These are phyloP conservation scores for Dromiciops gliroides DNA, from an alignment of 2,113 vertebrate species.

Conservation along the genomic window DNA sequence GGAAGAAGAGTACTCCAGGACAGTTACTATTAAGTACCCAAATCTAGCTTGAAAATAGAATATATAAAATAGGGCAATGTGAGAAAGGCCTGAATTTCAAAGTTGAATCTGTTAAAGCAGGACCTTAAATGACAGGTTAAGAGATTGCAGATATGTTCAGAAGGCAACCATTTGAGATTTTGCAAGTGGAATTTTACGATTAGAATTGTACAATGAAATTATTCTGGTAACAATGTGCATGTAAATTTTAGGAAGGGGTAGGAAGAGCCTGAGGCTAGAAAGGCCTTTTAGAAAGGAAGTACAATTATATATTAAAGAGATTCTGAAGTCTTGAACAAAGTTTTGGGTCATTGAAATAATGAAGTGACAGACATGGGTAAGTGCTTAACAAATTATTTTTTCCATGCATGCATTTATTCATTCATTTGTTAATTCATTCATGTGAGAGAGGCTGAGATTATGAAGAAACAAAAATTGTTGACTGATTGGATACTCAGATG, in stretches of 20 bases:
- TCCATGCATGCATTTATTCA: neutral
- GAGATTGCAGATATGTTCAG: neutral
- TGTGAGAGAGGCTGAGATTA: neutral
- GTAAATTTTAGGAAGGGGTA: neutral
- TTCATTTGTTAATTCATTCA: constrained; percentile 10
- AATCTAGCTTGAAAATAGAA: neutral
- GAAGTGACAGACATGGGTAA: neutral
- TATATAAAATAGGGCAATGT: neutral
- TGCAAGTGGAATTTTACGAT: neutral
- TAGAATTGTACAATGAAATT: neutral
- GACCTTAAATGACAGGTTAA: neutral
- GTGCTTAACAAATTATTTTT: neutral
- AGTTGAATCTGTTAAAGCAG: neutral
- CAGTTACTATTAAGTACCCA: neutral
- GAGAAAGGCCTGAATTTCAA: neutral
- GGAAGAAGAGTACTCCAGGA: neutral
- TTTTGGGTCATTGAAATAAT: neutral
- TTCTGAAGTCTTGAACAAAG: neutral
- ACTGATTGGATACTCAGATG: neutral
- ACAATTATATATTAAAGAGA: neutral
- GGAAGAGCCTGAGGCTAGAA: neutral
- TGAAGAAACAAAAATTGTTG: neutral
- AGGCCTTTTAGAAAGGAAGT: neutral
- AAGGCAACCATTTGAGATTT: neutral
- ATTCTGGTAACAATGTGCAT: neutral